Percentiles rank a stretch among this genome's conserved stretches.
These are phyloP conservation scores for Pachyuromys duprasi DNA, from an alignment of 2,797 vertebrate genomes.

Conservation along the genomic window DNA sequence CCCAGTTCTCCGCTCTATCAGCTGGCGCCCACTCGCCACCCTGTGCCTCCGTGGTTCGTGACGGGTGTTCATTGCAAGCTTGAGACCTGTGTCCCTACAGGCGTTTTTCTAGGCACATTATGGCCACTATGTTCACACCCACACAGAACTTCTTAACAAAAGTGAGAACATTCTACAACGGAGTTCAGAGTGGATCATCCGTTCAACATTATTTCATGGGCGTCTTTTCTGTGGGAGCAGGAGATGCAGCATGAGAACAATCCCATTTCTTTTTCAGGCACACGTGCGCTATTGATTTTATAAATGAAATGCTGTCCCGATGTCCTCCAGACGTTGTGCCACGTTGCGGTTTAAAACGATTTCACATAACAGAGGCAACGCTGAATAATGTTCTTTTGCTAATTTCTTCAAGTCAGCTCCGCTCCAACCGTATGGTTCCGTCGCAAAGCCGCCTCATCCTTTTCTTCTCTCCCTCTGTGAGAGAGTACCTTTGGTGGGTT, in stretches of 20 bases:
- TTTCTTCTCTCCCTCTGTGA: not conserved
- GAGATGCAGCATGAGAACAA: not conserved
- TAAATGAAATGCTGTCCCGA: not conserved
- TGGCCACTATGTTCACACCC: not conserved
- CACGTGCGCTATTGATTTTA: not conserved
- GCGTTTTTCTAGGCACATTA: not conserved
- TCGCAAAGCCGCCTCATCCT: not conserved
- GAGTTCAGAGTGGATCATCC: not conserved
- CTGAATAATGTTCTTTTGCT: not conserved
- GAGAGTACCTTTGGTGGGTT: not conserved
- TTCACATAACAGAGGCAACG: not conserved
- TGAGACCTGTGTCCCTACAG: not conserved
- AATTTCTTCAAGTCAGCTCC: not conserved
- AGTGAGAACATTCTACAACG: not conserved
- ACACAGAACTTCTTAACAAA: not conserved
- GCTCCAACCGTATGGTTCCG: not conserved
- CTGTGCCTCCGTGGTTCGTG: not conserved
- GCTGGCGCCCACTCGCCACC: not conserved
- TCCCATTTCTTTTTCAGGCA: slow-evolving; percentile 5
- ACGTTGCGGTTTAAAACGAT: not conserved
- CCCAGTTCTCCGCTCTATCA: not conserved
- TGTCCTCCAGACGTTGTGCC: not conserved
- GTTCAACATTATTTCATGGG: not conserved
- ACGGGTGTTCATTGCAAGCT: not conserved
- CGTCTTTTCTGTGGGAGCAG: not conserved